Evolutionary conservation across 2,113 vertebrate genomes (phyloP), one percentile per base, ranked within the genome.

Genomic region (Gadus chalcogrammus): DNA sequence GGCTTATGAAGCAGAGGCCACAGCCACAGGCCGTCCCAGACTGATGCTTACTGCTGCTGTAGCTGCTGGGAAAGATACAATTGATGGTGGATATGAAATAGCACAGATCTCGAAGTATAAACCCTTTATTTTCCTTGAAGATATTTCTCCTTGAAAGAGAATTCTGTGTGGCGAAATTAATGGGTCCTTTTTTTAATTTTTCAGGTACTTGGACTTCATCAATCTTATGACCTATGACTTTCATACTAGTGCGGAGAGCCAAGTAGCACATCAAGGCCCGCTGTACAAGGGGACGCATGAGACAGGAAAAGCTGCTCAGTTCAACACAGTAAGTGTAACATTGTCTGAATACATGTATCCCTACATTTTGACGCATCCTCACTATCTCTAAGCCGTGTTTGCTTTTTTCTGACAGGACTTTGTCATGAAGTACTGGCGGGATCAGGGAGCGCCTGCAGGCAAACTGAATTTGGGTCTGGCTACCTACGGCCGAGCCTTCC

Each of bases 201-300:
- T 67, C 68, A 94, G 94, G 75, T 81, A 81, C 73, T 63, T 94
- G 56, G 92, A 95, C 71, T 93, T 94, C 65, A 84, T 94, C 65
- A 94, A 85, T 74, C 88, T 95, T 27, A 92, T 94, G 93, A 90
- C 92, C 0, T 94, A 94, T 16, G 94, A 95, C 75, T 89, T 94
- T 68, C 92, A 94, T 8, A 90, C 91, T 62, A 76, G 88, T 15
- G 93, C 87, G 89, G 90, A 93, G 60, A 74, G 2, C 0, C 74
- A 85, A 69, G 93, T 92, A 15, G 92, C 93, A 64, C 92, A 94
- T 4, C 68, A 94, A 78, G 93, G 93, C 67, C 90, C 92, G 17
- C 86, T 95, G 15, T 93, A 83, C 75, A 85, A 75, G 11, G 82
- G 89, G 18, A 69, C 81, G n/a, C 62, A 75, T 0, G 91, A 91